Conservation (phyloP, 2,797 vertebrate species). For the Siniperca obscura region DNA sequence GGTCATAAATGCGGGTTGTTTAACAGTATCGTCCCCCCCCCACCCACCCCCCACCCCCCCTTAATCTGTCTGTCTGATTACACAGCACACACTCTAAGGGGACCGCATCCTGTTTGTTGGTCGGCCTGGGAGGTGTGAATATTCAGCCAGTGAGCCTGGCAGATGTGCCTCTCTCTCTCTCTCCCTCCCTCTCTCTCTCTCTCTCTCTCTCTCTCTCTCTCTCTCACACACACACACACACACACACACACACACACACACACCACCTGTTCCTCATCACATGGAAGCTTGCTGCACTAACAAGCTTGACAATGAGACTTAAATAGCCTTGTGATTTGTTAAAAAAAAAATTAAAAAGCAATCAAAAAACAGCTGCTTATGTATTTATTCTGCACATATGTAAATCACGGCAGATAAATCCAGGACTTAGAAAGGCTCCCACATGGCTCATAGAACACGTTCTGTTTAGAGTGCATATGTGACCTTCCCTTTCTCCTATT, state of each 20-base stretch:
- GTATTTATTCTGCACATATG: no score
- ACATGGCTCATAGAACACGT: neutral
- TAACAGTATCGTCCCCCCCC: conserved; percentile 24
- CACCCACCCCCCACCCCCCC: neutral
- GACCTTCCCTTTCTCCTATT: neutral
- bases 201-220: neutral
- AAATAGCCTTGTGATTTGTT: conserved; percentile 10
- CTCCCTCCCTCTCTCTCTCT: conserved; percentile 1
- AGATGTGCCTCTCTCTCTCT: conserved; percentile 59
- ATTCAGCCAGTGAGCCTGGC: conserved; percentile 63
- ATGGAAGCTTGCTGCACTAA: conserved; percentile 21
- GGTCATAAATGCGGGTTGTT: conserved; percentile 62
- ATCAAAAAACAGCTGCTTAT: neutral
- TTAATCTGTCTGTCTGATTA: conserved; percentile 54
- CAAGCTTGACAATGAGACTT: conserved; percentile 9
- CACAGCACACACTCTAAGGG: conserved; percentile 38
- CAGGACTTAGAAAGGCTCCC: no score
- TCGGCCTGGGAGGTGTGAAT: conserved; percentile 74
- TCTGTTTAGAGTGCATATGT: neutral
- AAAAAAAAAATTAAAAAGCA: neutral
- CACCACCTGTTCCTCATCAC: conserved; percentile 74
- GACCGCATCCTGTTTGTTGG: conserved; percentile 78
- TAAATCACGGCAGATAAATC: no score
- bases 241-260: conserved; percentile 28
- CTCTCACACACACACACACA: conserved; percentile 23